Conservation (phyloP, 2,888 invertebrate species). For the Didymodactylos carnosus region DNA sequence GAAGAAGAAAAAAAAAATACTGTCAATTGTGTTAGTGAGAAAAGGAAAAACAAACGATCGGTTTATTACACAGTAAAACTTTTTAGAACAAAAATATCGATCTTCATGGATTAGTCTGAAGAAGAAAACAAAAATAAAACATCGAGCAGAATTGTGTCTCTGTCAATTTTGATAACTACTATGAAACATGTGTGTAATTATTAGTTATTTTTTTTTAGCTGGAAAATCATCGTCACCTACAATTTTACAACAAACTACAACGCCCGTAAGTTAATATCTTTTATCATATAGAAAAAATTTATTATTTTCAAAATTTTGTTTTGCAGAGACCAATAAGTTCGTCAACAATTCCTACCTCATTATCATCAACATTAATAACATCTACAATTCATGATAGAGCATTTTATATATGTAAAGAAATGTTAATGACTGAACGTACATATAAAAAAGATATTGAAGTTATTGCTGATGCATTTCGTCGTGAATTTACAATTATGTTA, state of each 20-base stretch:
- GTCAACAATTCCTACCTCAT: not conserved
- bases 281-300: too few relatives aligned
- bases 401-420: constrained; percentile 48
- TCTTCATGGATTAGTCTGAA: too few relatives aligned
- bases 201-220: not conserved
- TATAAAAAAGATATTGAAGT: constrained; percentile 82
- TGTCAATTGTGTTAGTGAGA: too few relatives aligned
- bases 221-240: not conserved
- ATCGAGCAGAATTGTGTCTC: too few relatives aligned
- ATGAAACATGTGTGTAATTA: not conserved
- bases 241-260: not conserved
- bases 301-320: too few relatives aligned
- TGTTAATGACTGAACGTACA: constrained; percentile 81
- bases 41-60: too few relatives aligned
- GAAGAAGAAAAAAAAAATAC: too few relatives aligned
- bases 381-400: constrained; percentile 21
- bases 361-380: not conserved
- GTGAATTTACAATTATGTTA: not conserved
- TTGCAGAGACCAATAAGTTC: not conserved
- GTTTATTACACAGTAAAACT: too few relatives aligned
- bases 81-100: too few relatives aligned
- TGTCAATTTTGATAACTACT: not conserved
- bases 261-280: too few relatives aligned
- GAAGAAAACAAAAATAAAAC: too few relatives aligned
- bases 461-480: constrained; percentile 42